phyloP scores from a whole-genome alignment of 2,113 vertebrate genomes.

The Triplophysa dalaica region DNA sequence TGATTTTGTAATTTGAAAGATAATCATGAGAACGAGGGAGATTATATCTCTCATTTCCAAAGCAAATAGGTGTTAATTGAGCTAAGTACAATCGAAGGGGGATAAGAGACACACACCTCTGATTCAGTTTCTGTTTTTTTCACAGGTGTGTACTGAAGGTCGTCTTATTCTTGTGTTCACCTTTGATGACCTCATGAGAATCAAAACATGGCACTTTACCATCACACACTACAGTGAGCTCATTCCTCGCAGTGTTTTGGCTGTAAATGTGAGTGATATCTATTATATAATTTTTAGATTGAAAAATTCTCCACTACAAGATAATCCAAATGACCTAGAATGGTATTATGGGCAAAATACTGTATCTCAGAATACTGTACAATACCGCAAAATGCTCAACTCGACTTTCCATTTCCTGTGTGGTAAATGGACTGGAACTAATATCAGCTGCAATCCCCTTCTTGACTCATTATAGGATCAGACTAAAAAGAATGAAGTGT shows the following conservation, averaged over 20 bases:
- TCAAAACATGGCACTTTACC: slow-evolving; percentile 99
- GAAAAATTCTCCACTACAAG: not conserved
- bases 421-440: not conserved
- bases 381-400: not conserved
- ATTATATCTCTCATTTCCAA: not conserved
- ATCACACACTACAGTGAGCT: slow-evolving; percentile 98
- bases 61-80: not conserved
- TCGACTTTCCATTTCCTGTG: not conserved
- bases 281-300: not conserved
- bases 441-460: not conserved
- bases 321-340: not conserved
- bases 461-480: not conserved
- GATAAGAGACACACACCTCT: not conserved
- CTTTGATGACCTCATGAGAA: slow-evolving; percentile 99
- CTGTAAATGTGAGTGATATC: slow-evolving; percentile 89
- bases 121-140: not conserved
- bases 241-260: slow-evolving; percentile 97
- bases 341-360: not conserved
- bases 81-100: too few species aligned
- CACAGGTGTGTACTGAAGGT: slow-evolving; percentile 94
- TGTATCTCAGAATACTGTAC: not conserved
- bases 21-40: not conserved
- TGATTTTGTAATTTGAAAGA: not conserved
- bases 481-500: not conserved
- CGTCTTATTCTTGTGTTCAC: slow-evolving; percentile 97